These are phyloP conservation scores for Hyperoodon ampullatus DNA, from an alignment of 2,113 vertebrate genomes.

Conservation along the genomic window DNA sequence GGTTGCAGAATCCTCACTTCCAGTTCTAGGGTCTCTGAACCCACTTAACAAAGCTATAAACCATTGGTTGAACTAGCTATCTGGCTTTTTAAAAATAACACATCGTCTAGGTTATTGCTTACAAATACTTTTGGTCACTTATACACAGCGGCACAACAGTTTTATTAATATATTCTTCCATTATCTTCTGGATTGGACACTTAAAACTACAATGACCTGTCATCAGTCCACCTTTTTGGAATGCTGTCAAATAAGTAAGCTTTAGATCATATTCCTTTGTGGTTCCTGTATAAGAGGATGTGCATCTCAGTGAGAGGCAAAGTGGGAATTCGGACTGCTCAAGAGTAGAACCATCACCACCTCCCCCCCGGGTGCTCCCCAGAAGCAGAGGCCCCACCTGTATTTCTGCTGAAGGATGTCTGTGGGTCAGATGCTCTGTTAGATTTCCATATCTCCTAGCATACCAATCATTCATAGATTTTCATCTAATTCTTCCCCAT, in stretches of 20 bases:
- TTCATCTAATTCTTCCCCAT: not conserved
- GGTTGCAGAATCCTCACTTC: not conserved
- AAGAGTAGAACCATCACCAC: accelerated
- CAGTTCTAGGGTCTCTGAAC: not conserved
- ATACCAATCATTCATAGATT: not conserved
- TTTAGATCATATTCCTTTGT: not conserved
- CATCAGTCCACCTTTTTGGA: too few relatives aligned
- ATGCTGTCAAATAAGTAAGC: not conserved
- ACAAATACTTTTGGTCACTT: not conserved
- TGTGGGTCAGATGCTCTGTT: not conserved
- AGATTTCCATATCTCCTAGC: not conserved
- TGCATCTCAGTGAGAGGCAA: not conserved
- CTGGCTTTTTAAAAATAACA: not conserved
- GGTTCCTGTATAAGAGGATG: not conserved
- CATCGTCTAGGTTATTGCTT: not conserved
- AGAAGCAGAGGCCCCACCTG: not conserved
- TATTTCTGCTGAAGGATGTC: not conserved
- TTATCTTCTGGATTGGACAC: not conserved
- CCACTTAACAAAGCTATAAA: not conserved
- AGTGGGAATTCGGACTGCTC: not conserved
- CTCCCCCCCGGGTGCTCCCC: accelerated
- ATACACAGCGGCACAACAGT: not conserved
- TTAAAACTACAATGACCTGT: not conserved
- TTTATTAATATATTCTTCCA: not conserved
- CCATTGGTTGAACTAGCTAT: not conserved